Evolutionary conservation across 2,113 vertebrate genomes (phyloP), one percentile per base, ranked within the genome.

Genomic region (Chelonoidis abingdonii): DNA sequence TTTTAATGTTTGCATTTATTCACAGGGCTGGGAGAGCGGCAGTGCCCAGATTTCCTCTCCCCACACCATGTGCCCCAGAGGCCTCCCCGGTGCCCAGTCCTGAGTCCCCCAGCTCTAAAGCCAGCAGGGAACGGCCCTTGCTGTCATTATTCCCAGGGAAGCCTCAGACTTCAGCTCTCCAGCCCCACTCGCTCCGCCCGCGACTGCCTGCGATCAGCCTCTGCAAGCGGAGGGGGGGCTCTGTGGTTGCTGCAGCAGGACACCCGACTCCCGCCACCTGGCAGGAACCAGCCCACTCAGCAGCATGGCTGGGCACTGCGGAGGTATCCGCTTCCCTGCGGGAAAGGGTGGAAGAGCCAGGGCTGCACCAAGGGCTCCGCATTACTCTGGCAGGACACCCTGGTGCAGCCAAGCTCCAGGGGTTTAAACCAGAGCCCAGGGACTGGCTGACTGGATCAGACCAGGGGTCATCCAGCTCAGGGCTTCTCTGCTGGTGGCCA

Each of bases 21-120:
- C 12, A 29, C 29, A 31, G 57, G 57, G 57, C 6, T 2, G 57
- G 57, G 27, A 62, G 57, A 6, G 57, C 10, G 12, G 29, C 57
- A 13, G 27, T 13, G 57, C 27, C 57, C 57, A 13, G 57, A 65
- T 13, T 47, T 65, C 76, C 44, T 0, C 0, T 35, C 6, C 56
- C 87, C 62, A 4, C 1, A 0, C 62, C 17, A 1, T 29, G 29
- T 62, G 50, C 17, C 0, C 38, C 0, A 2, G 65, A 7, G 50
- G 19, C 54, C 1, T 3, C 50, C 6, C 19, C 2, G 5, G 38
- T 1, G 1, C 2, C 29, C 3, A 5, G 49, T 35, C 62, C 57
- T 49, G 3, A 10, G 25, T 13, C 41, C 38, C 56, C 8, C 62
- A 19, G 35, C 31, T 35, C 35, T 8, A 9, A 62, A n/a, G 35